Evolutionary conservation across 2,113 vertebrate species (phyloP).

Genomic region (Oxyruncus cristatus): DNA sequence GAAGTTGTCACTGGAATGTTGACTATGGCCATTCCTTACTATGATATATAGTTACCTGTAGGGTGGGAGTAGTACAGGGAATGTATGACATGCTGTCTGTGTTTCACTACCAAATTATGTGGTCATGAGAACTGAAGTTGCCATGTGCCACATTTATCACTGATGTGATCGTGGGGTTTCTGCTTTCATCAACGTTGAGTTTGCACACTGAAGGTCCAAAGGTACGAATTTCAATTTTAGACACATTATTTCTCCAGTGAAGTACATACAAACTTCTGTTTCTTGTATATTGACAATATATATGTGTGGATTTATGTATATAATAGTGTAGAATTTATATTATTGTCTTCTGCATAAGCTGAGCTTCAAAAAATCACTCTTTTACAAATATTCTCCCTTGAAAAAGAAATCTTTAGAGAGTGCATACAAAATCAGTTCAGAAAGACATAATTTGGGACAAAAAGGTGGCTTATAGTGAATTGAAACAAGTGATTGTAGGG

Average conservation of each 20-base stretch:
- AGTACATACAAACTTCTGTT: background rate
- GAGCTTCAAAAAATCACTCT: background rate
- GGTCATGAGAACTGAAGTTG: background rate
- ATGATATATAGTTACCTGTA: background rate
- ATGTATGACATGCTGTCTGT: background rate
- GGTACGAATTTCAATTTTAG: background rate
- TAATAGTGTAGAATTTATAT: background rate
- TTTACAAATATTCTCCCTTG: background rate
- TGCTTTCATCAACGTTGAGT: background rate
- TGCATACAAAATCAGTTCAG: background rate
- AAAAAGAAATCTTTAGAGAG: background rate
- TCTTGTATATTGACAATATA: background rate
- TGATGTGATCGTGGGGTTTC: background rate
- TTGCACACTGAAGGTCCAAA: background rate
- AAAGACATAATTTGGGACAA: background rate
- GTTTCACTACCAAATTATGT: background rate
- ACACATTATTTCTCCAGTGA: background rate
- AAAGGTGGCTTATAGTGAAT: background rate
- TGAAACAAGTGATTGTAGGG: background rate
- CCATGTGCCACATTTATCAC: background rate
- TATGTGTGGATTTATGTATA: background rate
- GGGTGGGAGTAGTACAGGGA: background rate
- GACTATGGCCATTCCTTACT: background rate
- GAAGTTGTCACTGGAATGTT: background rate
- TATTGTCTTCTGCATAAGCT: fast-evolving